Evolutionary conservation across 2,888 invertebrate genomes (phyloP).

Genomic region (Syrista parreyssii): DNA sequence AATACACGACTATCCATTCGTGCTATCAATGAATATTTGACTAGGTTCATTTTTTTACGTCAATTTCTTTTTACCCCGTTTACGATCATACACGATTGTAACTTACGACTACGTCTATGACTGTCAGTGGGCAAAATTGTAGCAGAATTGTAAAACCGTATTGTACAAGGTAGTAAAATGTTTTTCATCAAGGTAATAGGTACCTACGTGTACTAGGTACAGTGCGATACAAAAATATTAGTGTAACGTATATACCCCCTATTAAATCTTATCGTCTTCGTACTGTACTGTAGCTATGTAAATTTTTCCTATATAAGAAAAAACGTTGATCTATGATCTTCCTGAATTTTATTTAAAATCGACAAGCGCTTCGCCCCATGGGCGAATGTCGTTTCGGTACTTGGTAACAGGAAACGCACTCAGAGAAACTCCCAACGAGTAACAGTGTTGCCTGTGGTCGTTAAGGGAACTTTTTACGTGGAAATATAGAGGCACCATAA

Average conservation of each 20-base stretch:
- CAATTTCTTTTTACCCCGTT: neutral
- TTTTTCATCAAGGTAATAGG: neutral
- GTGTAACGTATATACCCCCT: neutral
- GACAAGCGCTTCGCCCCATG: neutral
- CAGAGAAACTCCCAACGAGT: neutral
- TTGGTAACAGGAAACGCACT: neutral
- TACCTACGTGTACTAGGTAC: neutral
- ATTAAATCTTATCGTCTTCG: neutral
- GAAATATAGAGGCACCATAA: slow-evolving; percentile 20
- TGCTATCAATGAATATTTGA: neutral
- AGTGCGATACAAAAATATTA: neutral
- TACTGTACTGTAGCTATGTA: neutral
- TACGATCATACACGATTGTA: too few relatives aligned
- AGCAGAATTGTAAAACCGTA: neutral
- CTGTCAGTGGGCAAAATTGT: neutral
- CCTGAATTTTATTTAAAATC: neutral
- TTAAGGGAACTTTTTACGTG: slow-evolving; percentile 23
- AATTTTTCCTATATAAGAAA: neutral
- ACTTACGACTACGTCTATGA: too few relatives aligned
- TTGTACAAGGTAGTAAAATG: neutral
- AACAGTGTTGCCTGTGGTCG: neutral
- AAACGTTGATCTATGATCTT: neutral
- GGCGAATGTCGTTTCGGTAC: neutral
- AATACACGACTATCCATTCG: neutral
- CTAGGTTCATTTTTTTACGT: neutral